Base-by-base conservation (phyloP, 2,113 vertebrate species). In the Silurus glanis region DNA sequence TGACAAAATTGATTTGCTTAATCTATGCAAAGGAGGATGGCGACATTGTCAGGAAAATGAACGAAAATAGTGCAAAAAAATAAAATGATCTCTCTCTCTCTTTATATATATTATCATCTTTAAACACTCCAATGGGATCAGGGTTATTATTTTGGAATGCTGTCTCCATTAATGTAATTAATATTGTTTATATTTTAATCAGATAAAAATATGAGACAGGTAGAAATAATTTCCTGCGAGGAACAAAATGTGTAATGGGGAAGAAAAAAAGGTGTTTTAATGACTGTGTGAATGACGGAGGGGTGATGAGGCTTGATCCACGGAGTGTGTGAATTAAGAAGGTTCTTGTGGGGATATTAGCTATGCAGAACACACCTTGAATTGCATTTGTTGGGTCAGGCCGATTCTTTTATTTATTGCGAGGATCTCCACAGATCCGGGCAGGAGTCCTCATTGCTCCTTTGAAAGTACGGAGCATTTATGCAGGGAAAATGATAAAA, bases 401-500 rank as follows among this genome's bases (percentile, higher is more conserved):
- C 93, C 94, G 92, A 92, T 93, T 95, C 94, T 95, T 90, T 96
- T 96, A 96, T 97, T 96, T 97, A 96, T 96, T 94, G 95, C 92
- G 91, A 95, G 94, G 92, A 92, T 96, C 96, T 96, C 92, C 92
- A 96, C 94, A 96, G 97, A 97, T 97, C 96, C 95, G 96, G 94
- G 94, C 93, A 94, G 95, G 96, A 96, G 94, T 96, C 95, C 95
- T 95, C 96, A 95, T 95, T 95, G 95, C 95, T 95, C 94, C 94
- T 94, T 93, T 94, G 93, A 96, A 97, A 96, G 95, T 97, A 96
- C 96, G 95, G 94, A 97, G 96, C 96, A 97, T 97, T 97, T 98
- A 98, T 97, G 96, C 96, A 96, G 94, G 96, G 95, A 95, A 97
- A 97, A 98, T 97, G 96, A 99, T 99, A 97, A 99, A 99, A 98